Evolutionary conservation across 2,888 invertebrate species (phyloP), one percentile per base, ranked within the genome.

Genomic region (Drosophila aldrichi): DNA sequence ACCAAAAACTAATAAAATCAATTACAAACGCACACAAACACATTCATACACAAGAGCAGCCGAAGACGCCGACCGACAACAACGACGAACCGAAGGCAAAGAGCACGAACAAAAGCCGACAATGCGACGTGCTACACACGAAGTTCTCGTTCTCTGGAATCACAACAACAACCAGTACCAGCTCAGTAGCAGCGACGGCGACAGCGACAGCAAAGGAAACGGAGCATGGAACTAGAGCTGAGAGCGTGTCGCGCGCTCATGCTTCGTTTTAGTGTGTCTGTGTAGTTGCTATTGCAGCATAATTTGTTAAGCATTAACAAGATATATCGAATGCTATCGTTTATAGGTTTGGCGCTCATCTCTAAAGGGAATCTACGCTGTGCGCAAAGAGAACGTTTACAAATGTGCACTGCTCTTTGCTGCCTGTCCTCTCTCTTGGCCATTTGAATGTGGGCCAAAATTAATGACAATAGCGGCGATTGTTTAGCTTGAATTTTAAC

Each of bases 1-100:
- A 85, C 85, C 88, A 82, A 88, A 90, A 91, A 91, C 91, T 91
- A 91, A 91, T 91, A 91, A 91, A 91, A 91, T 91, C 91, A 91
- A 91, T 91, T 91, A 89, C 88, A 79, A 87, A 88, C 81, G 81
- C 84, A 82, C 84, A 77, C 77, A 79, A 63, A 79, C 78, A 76
- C 76, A 76, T 66, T 68, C 77, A 62, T 66, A 73, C 71, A 73
- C 73, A 65, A 70, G 62, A 70, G 51, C 62, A 58, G 65, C 67
- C 77, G 70, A 61, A 54, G 70, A 70, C 68, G 61, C 22, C 51
- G 54, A 46, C 44, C 58, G 63, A 70, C 62, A 49, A 61, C 60
- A 58, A 59, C 65, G 48, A 68, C 68, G 57, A 66, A 52, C 46
- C 68, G 67, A 77, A 63, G 70, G 43, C 67, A 72, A 70, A 73